These are phyloP conservation scores for Rynchops niger DNA, from an alignment of 2,113 vertebrate genomes.

Conservation along the genomic window DNA sequence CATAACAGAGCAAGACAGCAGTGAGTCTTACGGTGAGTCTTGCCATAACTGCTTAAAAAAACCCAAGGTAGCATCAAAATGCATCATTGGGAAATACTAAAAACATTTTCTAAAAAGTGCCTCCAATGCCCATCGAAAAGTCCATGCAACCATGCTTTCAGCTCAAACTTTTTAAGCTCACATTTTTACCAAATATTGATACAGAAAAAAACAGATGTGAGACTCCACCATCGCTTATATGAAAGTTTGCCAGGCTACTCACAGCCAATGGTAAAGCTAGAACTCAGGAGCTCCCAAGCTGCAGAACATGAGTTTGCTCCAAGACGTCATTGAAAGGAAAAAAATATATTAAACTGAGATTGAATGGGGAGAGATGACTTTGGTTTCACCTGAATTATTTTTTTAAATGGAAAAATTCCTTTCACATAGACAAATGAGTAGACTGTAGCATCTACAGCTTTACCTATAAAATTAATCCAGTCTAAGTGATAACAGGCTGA, in stretches of 20 bases:
- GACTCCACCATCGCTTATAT: too few species aligned
- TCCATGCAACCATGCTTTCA: background rate
- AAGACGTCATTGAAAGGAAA: background rate
- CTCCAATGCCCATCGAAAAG: background rate
- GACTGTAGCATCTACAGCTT: background rate
- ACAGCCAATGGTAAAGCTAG: background rate
- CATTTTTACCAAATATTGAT: background rate
- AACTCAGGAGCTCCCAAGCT: background rate
- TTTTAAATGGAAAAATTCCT: background rate
- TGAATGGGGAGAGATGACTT: background rate
- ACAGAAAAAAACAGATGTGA: background rate
- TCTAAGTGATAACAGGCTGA: background rate
- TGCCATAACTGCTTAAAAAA: background rate
- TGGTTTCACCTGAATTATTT: background rate
- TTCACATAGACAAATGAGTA: background rate
- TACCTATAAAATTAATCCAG: background rate
- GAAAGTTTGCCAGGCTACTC: background rate
- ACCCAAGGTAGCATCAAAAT: background rate
- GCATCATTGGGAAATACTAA: background rate
- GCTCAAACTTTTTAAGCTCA: background rate
- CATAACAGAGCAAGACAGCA: background rate
- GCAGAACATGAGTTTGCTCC: background rate
- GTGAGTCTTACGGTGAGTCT: background rate
- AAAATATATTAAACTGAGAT: background rate
- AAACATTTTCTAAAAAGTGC: background rate